Base-by-base conservation (phyloP, 2,888 invertebrate species). In the Mythimna ferrago region DNA sequence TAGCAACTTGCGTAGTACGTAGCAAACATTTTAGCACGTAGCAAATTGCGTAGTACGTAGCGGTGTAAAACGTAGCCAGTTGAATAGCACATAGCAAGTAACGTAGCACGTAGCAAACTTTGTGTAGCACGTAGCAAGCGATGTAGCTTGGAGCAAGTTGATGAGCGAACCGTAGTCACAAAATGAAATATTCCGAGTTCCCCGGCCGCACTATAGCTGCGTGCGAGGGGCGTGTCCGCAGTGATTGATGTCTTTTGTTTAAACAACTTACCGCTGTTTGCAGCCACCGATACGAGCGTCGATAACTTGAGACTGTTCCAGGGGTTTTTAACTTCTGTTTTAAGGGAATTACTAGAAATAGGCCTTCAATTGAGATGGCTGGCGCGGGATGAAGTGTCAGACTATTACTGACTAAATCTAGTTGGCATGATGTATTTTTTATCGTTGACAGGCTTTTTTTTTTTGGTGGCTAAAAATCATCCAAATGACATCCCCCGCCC, bases 181-280 rank as follows among this genome's bases (percentile, higher is more conserved):
- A 48, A 48, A 16, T 19, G 2, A 51, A 19, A 6, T 53, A 7
- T 19, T 19, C 16, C 35, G 16, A 41, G 21, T 10, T 16, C 19
- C 0, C 0, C 6, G 0, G 2, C 71, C 21, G 7, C 66, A 71
- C 93, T 94, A 94, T 91, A 83, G 76, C 87, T 92, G 76, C 6
- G 66, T 35, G 57, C 10, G 1, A 41, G 73, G 89, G 93, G 93
- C 92, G 93, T 78, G 84, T 73, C 88, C 71, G 78, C 72, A 67
- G 91, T 93, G 94, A 94, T 93, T 92, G 94, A 94, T 94, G 93
- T 88, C 89, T 90, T 91, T 92, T 92, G 93, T 93, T 93, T 93
- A 93, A 93, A 94, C 93, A 93, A 92, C 87, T 89, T 84, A 84
- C 86, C 79, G 84, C 67, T 84, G 80, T 81, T 78, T 71, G 81